A percentile compares a stretch with the other conserved stretches of the same genome.
These are phyloP conservation scores for Acrocephalus arundinaceus DNA, from an alignment of 2,113 vertebrate genomes.

Conservation along the genomic window DNA sequence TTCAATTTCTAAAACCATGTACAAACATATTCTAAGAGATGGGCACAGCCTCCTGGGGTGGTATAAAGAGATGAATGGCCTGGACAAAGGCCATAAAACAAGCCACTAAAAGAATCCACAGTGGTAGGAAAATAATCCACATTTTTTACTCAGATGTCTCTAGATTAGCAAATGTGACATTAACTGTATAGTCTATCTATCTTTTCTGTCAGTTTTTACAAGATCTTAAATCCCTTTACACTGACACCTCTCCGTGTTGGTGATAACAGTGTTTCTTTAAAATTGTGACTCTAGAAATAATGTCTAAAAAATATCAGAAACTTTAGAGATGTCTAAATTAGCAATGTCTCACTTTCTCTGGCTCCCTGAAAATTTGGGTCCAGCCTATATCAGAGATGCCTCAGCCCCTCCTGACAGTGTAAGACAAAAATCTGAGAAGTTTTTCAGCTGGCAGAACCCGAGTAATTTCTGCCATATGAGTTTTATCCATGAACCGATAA, in stretches of 20 bases:
- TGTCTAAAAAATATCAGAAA: neutral
- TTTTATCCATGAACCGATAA: neutral
- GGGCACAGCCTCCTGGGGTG: neutral
- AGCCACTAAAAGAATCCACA: neutral
- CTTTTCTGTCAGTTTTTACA: neutral
- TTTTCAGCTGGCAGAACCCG: neutral
- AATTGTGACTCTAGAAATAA: neutral
- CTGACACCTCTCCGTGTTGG: neutral
- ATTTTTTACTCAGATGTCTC: neutral
- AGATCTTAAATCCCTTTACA: neutral
- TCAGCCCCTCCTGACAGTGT: neutral
- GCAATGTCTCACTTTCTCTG: neutral
- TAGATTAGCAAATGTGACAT: neutral
- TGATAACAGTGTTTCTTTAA: neutral
- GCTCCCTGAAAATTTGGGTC: neutral
- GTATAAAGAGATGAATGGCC: neutral
- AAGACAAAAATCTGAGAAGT: neutral
- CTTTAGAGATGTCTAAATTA: neutral
- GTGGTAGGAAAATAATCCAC: neutral
- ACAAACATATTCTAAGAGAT: neutral
- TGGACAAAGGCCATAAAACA: neutral
- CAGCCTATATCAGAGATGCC: neutral
- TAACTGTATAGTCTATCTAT: neutral
- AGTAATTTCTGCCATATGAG: neutral
- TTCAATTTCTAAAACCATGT: neutral